A percentile compares a stretch with the other conserved stretches of the same genome.
Evolutionary conservation across 92 coral and sea anemone species (phyloP).

Genomic region (Anthopleura xanthogrammica): DNA sequence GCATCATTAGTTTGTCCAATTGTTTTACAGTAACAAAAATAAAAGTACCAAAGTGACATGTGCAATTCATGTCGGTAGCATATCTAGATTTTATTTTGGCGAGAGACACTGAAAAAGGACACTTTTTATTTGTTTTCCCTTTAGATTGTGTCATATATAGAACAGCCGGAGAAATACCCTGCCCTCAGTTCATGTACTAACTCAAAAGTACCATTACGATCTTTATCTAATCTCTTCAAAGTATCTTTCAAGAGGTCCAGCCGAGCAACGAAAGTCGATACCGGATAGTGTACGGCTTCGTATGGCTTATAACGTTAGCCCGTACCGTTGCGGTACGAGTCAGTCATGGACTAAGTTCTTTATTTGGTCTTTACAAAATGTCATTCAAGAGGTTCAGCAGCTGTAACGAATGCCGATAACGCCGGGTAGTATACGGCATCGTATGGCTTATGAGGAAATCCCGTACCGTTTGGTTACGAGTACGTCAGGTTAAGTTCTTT

Average conservation of each 20-base stretch:
- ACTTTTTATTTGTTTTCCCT: too few species aligned
- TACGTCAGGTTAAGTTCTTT: constrained; percentile 40
- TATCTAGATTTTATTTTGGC: too few species aligned
- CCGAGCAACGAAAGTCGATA: constrained; percentile 50
- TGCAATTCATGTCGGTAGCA: neutral
- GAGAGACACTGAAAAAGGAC: too few species aligned
- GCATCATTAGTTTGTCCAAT: neutral
- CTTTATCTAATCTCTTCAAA: constrained; percentile 25
- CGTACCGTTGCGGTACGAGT: constrained; percentile 76
- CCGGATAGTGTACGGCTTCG: constrained; percentile 78
- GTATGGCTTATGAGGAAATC: constrained; percentile 72
- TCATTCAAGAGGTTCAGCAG: constrained; percentile 49
- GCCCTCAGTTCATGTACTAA: too few species aligned
- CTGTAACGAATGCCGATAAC: constrained; percentile 48
- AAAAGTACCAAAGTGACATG: neutral
- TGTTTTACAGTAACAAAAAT: too few species aligned
- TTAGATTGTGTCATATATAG: too few species aligned
- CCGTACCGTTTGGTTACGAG: constrained; percentile 78
- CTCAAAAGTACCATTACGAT: too few species aligned
- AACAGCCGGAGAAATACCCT: too few species aligned
- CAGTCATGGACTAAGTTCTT: constrained; percentile 42
- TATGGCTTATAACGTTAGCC: constrained; percentile 74
- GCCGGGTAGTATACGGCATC: constrained; percentile 76
- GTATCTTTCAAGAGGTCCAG: constrained; percentile 51
- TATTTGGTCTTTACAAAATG: constrained; percentile 35